Evolutionary conservation across 2,888 invertebrate genomes (phyloP).

Genomic region (Andrena praecox): DNA sequence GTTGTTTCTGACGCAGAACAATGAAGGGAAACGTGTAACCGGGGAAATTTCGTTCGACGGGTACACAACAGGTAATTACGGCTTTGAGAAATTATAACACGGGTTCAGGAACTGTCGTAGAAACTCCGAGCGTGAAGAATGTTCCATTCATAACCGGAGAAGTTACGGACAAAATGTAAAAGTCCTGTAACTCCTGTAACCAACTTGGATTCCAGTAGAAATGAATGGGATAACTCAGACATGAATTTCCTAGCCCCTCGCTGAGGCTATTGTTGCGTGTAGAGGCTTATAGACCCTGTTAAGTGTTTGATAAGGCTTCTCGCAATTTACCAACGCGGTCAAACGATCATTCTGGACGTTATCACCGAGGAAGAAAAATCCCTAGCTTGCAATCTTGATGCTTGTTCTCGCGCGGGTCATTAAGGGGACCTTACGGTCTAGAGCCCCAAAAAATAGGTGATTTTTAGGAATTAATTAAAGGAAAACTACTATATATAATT

Average conservation of each 20-base stretch:
- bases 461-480: no score
- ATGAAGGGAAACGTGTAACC: no score
- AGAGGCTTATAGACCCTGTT: neutral
- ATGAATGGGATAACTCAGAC: neutral
- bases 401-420: neutral
- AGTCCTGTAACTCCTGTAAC: neutral
- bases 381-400: neutral
- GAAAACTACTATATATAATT: no score
- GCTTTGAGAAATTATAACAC: no score
- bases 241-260: neutral
- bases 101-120: neutral
- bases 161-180: neutral
- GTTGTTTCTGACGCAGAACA: neutral
- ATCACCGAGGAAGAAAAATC: neutral
- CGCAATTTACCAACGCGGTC: conserved; percentile 3
- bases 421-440: no score
- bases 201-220: neutral
- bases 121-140: neutral
- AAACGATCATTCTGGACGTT: neutral
- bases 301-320: neutral
- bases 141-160: neutral
- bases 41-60: no score
- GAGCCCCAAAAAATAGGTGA: no score
- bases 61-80: no score
- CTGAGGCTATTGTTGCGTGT: neutral